Evolutionary conservation across 2,888 invertebrate species (phyloP).

Genomic region (Mimumesa dahlbomi): DNA sequence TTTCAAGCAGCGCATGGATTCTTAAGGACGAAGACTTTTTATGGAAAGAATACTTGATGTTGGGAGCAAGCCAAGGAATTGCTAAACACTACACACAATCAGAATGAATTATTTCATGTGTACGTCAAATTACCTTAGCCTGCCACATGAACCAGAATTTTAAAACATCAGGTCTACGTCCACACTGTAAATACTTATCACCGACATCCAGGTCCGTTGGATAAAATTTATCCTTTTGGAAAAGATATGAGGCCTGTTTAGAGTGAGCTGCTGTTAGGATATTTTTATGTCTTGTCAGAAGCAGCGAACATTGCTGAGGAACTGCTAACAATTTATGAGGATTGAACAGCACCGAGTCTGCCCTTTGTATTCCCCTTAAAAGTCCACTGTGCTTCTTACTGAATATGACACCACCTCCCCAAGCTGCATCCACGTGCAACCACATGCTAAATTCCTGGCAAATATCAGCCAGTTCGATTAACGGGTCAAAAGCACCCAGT

Average conservation of each 20-base stretch:
- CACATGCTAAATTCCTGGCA: constrained; percentile 82
- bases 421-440: constrained; percentile 84
- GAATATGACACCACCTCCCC: constrained; percentile 84
- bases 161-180: constrained; percentile 86
- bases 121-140: constrained; percentile 81
- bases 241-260: constrained; percentile 82
- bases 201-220: constrained; percentile 81
- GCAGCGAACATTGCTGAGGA: constrained; percentile 83
- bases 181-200: constrained; percentile 86
- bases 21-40: constrained; percentile 7
- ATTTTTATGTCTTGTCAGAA: constrained; percentile 79
- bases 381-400: constrained; percentile 81
- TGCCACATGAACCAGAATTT: constrained; percentile 89
- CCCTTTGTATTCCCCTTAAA: constrained; percentile 82
- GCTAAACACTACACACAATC: neutral
- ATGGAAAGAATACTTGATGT: constrained; percentile 5
- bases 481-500: constrained; percentile 83
- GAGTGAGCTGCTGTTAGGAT: constrained; percentile 81
- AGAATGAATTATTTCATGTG: neutral
- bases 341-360: constrained; percentile 84
- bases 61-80: neutral
- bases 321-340: constrained; percentile 84
- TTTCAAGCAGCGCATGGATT: neutral
- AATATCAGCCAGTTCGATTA: constrained; percentile 81
- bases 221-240: constrained; percentile 83